A percentile compares a stretch with the other conserved stretches of the same genome.
These are phyloP conservation scores for Lasaia peninsularis DNA, from an alignment of 1,140 invertebrate genomes.

Conservation along the genomic window DNA sequence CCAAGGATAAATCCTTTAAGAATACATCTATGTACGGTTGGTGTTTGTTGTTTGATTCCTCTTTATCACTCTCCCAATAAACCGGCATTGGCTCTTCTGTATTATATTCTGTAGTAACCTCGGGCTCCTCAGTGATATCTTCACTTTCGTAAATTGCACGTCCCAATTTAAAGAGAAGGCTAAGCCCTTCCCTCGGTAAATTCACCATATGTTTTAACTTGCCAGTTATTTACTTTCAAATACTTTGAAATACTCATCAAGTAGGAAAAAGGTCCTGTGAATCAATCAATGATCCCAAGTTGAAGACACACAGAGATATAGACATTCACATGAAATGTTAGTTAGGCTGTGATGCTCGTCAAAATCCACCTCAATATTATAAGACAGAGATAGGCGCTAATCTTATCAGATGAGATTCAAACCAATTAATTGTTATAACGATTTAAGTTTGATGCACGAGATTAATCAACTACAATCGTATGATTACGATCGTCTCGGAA, in stretches of 20 bases:
- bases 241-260: constrained; percentile 39
- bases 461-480: constrained; percentile 13
- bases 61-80: constrained; percentile 65
- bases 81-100: constrained; percentile 59
- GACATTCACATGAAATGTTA: constrained; percentile 52
- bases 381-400: constrained; percentile 16
- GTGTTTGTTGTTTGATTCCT: constrained; percentile 46
- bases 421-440: constrained; percentile 34
- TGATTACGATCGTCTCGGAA: not conserved
- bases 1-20: constrained; percentile 48
- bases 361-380: constrained; percentile 10
- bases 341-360: constrained; percentile 43
- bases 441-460: constrained; percentile 33
- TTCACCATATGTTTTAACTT: constrained; percentile 66
- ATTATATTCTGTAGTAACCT: constrained; percentile 30
- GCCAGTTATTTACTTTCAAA: constrained; percentile 48
- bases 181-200: constrained; percentile 61
- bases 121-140: constrained; percentile 40
- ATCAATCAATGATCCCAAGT: constrained; percentile 69
- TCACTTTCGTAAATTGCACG: constrained; percentile 39
- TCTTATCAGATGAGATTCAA: constrained; percentile 39
- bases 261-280: constrained; percentile 65
- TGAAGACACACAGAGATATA: constrained; percentile 75
- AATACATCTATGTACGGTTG: constrained; percentile 58
- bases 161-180: constrained; percentile 62